These are phyloP conservation scores for Bombus turneri DNA, from an alignment of 1,140 invertebrate species.

Conservation along the genomic window DNA sequence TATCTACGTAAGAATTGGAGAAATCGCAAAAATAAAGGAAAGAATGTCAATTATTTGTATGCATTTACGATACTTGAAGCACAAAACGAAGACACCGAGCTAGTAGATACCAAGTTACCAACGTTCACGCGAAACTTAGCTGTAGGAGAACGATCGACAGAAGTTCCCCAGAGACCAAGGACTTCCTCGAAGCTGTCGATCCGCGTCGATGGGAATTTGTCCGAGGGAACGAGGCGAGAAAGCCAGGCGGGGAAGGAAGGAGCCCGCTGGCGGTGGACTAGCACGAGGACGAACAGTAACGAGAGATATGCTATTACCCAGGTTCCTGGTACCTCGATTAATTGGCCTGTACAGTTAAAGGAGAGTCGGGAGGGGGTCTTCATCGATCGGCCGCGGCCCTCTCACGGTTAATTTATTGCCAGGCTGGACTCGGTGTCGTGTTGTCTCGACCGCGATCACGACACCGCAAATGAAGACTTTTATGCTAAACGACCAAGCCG, in stretches of 20 bases:
- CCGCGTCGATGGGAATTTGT: conserved; percentile 57
- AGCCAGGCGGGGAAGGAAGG: background rate
- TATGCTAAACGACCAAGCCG: conserved; percentile 62
- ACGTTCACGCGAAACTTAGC: conserved; percentile 24
- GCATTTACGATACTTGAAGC: no score
- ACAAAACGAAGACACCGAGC: no score
- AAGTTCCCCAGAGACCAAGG: conserved; percentile 35
- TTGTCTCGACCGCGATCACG: conserved; percentile 56
- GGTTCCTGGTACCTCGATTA: conserved; percentile 74
- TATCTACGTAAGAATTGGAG: no score
- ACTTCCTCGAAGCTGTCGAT: conserved; percentile 58
- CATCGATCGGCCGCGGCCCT: conserved; percentile 67
- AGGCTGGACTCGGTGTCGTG: conserved; percentile 53
- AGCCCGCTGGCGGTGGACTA: conserved; percentile 10
- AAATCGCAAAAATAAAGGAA: no score
- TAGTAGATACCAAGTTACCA: no score
- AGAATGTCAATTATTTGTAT: no score
- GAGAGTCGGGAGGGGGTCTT: conserved; percentile 25
- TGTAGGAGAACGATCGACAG: background rate
- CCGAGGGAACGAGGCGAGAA: conserved; percentile 25
- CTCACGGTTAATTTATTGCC: conserved; percentile 73
- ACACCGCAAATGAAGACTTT: conserved; percentile 71
- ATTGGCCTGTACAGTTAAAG: conserved; percentile 75
- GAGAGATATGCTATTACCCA: conserved; percentile 72
- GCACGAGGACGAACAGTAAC: conserved; percentile 48